These are phyloP conservation scores for Menidia menidia DNA, from an alignment of 2,797 vertebrate species.

Conservation along the genomic window DNA sequence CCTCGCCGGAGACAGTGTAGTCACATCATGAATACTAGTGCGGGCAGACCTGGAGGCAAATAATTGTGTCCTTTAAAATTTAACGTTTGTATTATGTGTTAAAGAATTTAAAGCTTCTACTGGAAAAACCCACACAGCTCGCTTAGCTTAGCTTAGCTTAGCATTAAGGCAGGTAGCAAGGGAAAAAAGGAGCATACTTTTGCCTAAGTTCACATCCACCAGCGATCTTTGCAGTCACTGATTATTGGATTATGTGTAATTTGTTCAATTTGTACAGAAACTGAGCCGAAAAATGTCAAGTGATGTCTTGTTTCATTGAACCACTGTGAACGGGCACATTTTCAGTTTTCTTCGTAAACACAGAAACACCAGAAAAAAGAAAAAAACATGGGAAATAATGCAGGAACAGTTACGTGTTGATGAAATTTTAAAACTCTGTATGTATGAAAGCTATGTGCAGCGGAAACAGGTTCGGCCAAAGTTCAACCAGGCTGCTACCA, in stretches of 20 bases:
- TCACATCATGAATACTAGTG: conserved; percentile 13
- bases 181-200: background rate
- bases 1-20: conserved; percentile 20
- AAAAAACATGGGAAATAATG: too few relatives aligned
- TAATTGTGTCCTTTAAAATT: conserved; percentile 13
- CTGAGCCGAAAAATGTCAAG: background rate
- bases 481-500: background rate
- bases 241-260: background rate
- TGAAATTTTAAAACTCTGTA: too few relatives aligned
- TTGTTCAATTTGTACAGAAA: background rate
- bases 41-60: conserved; percentile 22
- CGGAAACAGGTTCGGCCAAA: background rate
- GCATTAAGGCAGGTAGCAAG: background rate
- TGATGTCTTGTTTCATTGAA: background rate
- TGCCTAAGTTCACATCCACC: too few relatives aligned
- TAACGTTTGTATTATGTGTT: background rate
- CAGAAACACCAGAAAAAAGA: too few relatives aligned
- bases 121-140: background rate
- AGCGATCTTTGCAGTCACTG: background rate
- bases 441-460: background rate
- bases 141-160: background rate
- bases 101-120: background rate
- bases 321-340: too few relatives aligned
- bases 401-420: too few relatives aligned
- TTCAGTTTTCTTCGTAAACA: too few relatives aligned